phyloP scores from a whole-genome alignment of 1,140 invertebrate genomes.

The Himalopsyche phryganea region DNA sequence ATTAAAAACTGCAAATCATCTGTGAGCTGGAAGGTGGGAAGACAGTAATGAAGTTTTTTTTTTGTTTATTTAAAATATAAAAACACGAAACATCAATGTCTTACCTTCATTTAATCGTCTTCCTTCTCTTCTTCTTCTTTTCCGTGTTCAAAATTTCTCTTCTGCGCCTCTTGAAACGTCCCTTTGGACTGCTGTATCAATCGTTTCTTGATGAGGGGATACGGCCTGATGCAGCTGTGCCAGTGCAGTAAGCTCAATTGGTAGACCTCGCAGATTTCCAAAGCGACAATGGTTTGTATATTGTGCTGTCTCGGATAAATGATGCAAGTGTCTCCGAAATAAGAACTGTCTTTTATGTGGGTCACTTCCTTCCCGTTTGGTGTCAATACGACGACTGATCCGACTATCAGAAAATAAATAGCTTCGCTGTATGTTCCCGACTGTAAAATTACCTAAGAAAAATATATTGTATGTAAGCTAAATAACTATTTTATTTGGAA shows the following conservation, averaged over 20 bases:
- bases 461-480: no score
- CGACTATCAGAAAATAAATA: conserved; percentile 9
- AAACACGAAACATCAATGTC: no score
- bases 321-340: conserved; percentile 9
- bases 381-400: background rate
- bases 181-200: no score
- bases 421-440: background rate
- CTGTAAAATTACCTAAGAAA: conserved; percentile 9
- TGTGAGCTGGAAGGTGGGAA: no score
- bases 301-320: background rate
- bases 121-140: no score
- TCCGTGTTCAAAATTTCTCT: no score
- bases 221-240: conserved; percentile 2
- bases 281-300: background rate
- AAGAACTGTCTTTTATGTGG: conserved; percentile 4
- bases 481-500: no score
- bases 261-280: conserved; percentile 14
- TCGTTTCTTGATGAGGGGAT: background rate
- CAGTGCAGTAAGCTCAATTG: conserved; percentile 1
- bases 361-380: background rate
- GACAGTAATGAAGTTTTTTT: no score
- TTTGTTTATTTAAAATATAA: no score
- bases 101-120: no score
- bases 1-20: no score
- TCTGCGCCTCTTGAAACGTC: no score